Base-by-base conservation (phyloP, 2,888 invertebrate genomes). In the Melanargia galathea region DNA sequence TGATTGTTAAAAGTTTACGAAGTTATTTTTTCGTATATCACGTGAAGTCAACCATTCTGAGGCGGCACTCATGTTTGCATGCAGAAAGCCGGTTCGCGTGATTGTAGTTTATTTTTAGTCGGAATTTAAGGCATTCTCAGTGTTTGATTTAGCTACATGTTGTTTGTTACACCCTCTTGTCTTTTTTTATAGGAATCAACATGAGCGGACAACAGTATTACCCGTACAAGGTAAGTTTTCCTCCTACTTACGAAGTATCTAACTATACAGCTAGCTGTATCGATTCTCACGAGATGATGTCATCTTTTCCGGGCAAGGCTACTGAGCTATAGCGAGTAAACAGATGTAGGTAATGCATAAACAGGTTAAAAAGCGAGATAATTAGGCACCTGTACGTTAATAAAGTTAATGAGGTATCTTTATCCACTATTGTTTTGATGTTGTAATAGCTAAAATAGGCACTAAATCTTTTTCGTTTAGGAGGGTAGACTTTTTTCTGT, bases 201-300 rank as follows among this genome's bases (percentile, higher is more conserved):
- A 95, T 95, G 95, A 94, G 94, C 87, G 94, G 95, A 83, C 95
- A 95, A 79, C 95, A 96, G 89, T 96, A 96, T 89, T 96, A 96
- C 89, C 96, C 96, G 79, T 96, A 96, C 94, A 96, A 96, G 94
- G 96, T 96, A 86, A 94, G 93, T 80, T 77, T 49, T 72, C 76
- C 78, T 79, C 82, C 82, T 84, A 83, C 83, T 72, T 72, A 22
- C 69, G 49, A 40, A 60, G 66, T 56, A 65, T 61, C 5, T 38
- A 67, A 60, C 65, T 71, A n/a, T 40, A 24, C 58, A 66, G 46
- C 65, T 74, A 70, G 70, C 72, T 72, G 70, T 82, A 82, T 84
- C 77, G 80, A 80, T 84, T 86, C 84, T 82, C 79, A 76, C 75
- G 79, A 73, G 83, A 84, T 90, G 90, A 90, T 90, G 90, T 90